Evolutionary conservation across 2,888 invertebrate species (phyloP), one percentile per base, ranked within the genome.

Genomic region (Eupithecia subumbrata): DNA sequence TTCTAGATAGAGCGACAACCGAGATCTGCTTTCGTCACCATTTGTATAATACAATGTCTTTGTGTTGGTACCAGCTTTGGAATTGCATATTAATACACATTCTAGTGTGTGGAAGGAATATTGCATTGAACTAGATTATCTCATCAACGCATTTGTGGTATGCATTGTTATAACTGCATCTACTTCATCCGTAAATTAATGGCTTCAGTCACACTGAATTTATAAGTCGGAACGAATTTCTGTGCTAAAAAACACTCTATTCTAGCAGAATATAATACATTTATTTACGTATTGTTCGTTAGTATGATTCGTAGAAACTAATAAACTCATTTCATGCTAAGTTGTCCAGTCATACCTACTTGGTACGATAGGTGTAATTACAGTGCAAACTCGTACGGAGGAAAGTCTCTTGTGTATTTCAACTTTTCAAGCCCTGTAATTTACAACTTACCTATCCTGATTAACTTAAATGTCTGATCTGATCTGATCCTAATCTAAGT

Each of bases 31-130:
- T 18, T 34, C 2, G 8, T 5, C 16, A 18, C 34, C 16, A 34
- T 64, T 73, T 76, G 71, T 72, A 72, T 76, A 71, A 75, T 74
- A 69, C 56, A 34, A 75, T 67, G 66, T n/a, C 75, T 72, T 40
- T 73, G 67, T 69, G 71, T 73, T 74, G 25, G 63, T 72, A 73
- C 75, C 52, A 22, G 69, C 72, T 73, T 52, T 73, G 66, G 70
- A 63, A 48, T 69, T 72, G 76, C 76, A 73, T 64, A 64, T 14
- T 40, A 67, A 12, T 78, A 73, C 48, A 69, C 63, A 40, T 43
- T 25, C 22, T 48, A 45, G n/a, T 52, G 72, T 56, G 52, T 8
- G 25, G 40, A 64, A 64, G 45, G 72, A 66, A 67, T 69, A 73
- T 73, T 73, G 73, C 30, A 45, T 63, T 73, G 71, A 40, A 63